Base-by-base conservation (phyloP, 2,797 vertebrate genomes). In the Sarcoramphus papa region DNA sequence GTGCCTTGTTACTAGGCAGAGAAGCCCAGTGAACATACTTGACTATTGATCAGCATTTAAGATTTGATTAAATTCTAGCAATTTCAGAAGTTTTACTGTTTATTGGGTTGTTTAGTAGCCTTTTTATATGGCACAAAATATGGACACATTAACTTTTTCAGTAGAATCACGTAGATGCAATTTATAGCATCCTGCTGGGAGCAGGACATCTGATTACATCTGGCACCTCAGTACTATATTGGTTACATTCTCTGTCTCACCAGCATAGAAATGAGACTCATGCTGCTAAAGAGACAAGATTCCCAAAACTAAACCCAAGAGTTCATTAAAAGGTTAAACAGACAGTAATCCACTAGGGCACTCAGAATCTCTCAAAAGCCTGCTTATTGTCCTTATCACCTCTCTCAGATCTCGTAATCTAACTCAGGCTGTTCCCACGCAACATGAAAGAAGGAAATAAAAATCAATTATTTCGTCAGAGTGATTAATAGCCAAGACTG, bases 371-470 rank as follows among this genome's bases (percentile, higher is more conserved):
- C 63, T 90, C 82, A 64, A 63, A 88, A 92, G 18, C 56, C 35
- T 94, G 69, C 77, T 92, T 87, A 45, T 51, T 85, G 63, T 76
- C 65, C 33, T 92, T 92, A 92, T 81, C 86, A 28, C 21, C 50
- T 64, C 54, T 59, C 80, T 89, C 70, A 91, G 83, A 82, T 95
- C 90, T 90, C 90, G 88, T 96, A 92, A 82, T 73, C 83, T 95
- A 74, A 62, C 40, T 88, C 51, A 56, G 59, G 50, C 88, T 94
- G 63, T 94, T 96, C 85, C 85, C 70, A 90, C 0, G 0, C 74
- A 95, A 92, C 85, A 73, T 76, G 83, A 94, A 95, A 89, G 85
- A 80, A 82, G 54, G 77, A 96, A 96, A 93, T 57, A 14, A 92
- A 94, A 95, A 95, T 90, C 79, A 92, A 53, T 95, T 37, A 63